Evolutionary conservation across 2,797 vertebrate species (phyloP).

Genomic region (Dryobates pubescens): DNA sequence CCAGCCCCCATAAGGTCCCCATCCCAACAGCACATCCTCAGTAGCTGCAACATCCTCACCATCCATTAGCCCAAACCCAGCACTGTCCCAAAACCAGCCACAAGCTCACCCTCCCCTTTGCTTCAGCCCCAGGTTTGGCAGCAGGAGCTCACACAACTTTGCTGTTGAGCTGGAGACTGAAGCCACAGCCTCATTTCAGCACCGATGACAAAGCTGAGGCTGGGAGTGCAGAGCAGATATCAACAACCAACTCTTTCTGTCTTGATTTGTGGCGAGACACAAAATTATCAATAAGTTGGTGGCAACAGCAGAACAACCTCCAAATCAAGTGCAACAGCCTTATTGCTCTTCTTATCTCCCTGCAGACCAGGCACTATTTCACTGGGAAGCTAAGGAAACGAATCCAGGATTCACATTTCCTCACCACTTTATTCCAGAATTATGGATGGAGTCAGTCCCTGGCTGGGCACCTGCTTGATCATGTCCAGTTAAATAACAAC

Average conservation of each 20-base stretch:
- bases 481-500: accelerated
- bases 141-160: background rate
- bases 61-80: background rate
- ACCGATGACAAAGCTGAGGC: background rate
- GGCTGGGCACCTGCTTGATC: background rate
- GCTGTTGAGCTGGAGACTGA: background rate
- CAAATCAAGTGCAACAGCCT: conserved; percentile 35
- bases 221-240: background rate
- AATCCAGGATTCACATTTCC: background rate
- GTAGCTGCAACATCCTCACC: background rate
- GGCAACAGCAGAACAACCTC: conserved; percentile 35
- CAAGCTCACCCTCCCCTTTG: accelerated
- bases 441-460: background rate
- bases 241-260: background rate
- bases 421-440: background rate
- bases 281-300: conserved; percentile 50
- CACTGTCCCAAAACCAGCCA: background rate
- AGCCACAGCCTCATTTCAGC: background rate
- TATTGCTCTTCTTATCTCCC: conserved; percentile 29
- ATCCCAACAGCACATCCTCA: background rate
- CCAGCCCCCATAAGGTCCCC: accelerated
- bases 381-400: background rate
- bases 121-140: background rate
- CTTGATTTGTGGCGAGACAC: background rate
- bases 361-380: conserved; percentile 13